Percentiles rank a stretch among this genome's conserved stretches.
These are phyloP conservation scores for Torymus texanus DNA, from an alignment of 2,888 invertebrate species.

Conservation along the genomic window DNA sequence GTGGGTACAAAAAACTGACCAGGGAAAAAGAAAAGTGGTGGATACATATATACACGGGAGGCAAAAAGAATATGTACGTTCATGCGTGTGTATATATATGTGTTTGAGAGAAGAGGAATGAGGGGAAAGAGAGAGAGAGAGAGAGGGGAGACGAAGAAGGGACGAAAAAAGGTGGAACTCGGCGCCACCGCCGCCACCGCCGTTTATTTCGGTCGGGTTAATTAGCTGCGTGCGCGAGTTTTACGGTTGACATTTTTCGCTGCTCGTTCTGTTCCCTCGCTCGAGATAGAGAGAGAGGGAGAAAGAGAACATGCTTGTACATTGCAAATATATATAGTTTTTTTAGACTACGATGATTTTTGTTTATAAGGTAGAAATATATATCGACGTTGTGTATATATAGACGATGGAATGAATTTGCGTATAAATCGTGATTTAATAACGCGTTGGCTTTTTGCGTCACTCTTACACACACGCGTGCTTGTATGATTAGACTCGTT, in stretches of 20 bases:
- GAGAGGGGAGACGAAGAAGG: slow-evolving; percentile 58
- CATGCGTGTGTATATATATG: too few species aligned
- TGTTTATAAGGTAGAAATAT: too few species aligned
- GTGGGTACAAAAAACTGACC: too few species aligned
- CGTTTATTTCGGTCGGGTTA: slow-evolving; percentile 75
- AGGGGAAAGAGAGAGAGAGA: slow-evolving; percentile 56
- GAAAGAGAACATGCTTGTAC: slow-evolving; percentile 21
- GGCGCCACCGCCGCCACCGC: slow-evolving; percentile 64
- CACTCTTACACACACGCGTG: not conserved
- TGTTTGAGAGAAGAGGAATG: slow-evolving; percentile 37
- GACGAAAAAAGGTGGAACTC: slow-evolving; percentile 59
- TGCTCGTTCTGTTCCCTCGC: slow-evolving; percentile 66
- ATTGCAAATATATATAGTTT: too few species aligned
- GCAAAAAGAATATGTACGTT: not conserved
- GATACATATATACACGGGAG: not conserved
- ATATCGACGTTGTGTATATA: too few species aligned
- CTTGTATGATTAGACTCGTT: slow-evolving; percentile 31
- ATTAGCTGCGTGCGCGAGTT: slow-evolving; percentile 75
- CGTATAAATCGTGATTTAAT: slow-evolving; percentile 19
- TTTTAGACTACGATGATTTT: too few species aligned
- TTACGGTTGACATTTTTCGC: slow-evolving; percentile 75
- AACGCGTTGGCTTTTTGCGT: slow-evolving; percentile 21
- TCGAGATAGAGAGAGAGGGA: slow-evolving; percentile 46
- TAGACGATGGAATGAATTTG: too few species aligned
- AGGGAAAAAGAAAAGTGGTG: too few species aligned